Conservation (phyloP, 2,113 vertebrate species). For the Lynx canadensis region DNA sequence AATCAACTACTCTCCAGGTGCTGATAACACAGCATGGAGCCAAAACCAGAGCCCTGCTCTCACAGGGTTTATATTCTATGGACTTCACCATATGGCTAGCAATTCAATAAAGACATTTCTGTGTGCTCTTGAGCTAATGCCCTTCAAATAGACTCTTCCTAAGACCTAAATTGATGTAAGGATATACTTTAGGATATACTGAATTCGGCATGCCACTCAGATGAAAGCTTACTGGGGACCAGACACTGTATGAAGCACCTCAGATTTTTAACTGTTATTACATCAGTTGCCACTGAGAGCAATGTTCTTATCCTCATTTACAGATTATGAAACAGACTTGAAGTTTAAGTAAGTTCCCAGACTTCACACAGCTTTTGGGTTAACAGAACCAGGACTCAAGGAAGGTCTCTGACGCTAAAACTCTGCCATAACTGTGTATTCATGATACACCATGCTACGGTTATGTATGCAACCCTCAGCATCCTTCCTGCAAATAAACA, state of each 20-base stretch:
- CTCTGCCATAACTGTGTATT: background rate
- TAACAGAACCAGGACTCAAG: background rate
- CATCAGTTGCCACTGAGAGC: background rate
- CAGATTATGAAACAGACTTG: background rate
- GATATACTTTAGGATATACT: background rate
- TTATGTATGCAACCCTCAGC: background rate
- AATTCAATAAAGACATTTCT: background rate
- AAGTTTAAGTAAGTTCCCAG: background rate
- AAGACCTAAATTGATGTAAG: background rate
- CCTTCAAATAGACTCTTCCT: background rate
- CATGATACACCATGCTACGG: accelerated
- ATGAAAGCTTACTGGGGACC: background rate
- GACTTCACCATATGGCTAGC: background rate
- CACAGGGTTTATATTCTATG: background rate
- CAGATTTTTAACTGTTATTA: background rate
- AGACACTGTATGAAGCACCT: background rate
- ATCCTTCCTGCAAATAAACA: background rate
- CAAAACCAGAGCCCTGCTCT: background rate
- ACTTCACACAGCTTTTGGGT: background rate
- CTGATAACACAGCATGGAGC: background rate
- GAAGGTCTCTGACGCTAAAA: background rate
- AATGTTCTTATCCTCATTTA: background rate
- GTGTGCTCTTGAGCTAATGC: background rate
- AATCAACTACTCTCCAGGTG: background rate
- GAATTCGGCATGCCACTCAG: background rate